These are phyloP conservation scores for Cydia splendana DNA, from an alignment of 1,140 invertebrate species.

Conservation along the genomic window DNA sequence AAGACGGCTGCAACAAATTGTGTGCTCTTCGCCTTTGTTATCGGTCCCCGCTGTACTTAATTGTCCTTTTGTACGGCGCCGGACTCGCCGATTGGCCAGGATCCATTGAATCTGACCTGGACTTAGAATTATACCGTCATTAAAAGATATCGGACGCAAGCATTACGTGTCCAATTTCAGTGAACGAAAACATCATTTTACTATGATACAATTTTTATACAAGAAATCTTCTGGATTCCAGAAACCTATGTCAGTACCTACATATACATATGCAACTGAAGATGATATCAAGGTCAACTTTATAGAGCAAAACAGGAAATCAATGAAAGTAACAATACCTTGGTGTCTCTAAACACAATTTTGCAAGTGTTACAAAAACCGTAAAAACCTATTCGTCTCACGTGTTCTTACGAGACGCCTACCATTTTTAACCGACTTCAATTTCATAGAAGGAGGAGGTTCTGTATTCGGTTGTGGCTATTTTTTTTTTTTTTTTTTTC, in stretches of 20 bases:
- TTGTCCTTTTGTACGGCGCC: conserved; percentile 74
- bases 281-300: too few species aligned
- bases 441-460: too few species aligned
- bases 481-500: too few species aligned
- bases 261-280: too few species aligned
- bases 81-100: conserved; percentile 60
- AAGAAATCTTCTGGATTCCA: too few species aligned
- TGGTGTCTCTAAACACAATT: background rate
- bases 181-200: background rate
- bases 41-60: conserved; percentile 73
- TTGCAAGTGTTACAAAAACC: background rate
- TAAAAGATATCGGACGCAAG: conserved; percentile 32
- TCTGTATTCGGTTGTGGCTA: too few species aligned
- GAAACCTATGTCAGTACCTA: too few species aligned
- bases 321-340: background rate
- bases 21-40: conserved; percentile 69
- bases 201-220: background rate
- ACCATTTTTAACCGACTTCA: too few species aligned
- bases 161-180: background rate
- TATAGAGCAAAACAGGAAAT: background rate
- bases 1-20: conserved; percentile 78
- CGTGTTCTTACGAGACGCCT: background rate
- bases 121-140: conserved; percentile 58
- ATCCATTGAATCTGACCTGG: conserved; percentile 45
- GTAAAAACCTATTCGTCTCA: background rate